Evolutionary conservation across 2,797 vertebrate species (phyloP).

Genomic region (Pantherophis alleghaniensis): DNA sequence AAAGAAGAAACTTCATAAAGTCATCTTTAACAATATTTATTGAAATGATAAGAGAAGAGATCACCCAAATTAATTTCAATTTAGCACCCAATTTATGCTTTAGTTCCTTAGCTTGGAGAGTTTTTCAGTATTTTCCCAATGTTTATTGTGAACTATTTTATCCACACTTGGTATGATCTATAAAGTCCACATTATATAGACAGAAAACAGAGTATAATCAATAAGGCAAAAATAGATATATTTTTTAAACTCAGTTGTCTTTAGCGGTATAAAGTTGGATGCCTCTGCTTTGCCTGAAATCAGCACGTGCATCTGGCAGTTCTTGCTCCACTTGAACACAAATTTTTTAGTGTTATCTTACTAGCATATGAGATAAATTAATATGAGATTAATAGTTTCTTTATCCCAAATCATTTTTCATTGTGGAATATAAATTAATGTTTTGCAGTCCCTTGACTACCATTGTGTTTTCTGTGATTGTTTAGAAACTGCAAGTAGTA

Average conservation of each 20-base stretch:
- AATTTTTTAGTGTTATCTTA: neutral
- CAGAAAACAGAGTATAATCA: neutral
- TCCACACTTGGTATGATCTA: neutral
- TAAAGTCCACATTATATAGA: neutral
- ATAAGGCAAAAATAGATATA: neutral
- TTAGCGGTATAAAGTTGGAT: neutral
- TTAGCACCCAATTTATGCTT: neutral
- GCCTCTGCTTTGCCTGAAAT: neutral
- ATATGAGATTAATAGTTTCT: neutral
- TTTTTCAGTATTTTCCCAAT: neutral
- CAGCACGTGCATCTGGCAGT: neutral
- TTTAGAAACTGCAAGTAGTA: neutral
- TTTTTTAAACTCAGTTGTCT: neutral
- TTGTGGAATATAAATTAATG: neutral
- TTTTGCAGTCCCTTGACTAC: neutral
- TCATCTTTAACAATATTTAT: neutral
- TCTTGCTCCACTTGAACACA: neutral
- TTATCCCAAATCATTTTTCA: neutral
- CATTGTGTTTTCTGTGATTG: neutral
- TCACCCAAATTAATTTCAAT: neutral
- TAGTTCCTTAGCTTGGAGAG: neutral
- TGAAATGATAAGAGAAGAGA: neutral
- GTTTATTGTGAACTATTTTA: neutral
- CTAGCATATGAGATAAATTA: neutral
- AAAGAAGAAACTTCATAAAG: neutral